Evolutionary conservation across 2,113 vertebrate genomes (phyloP), one percentile per base, ranked within the genome.

Genomic region (Synchiropus splendidus): DNA sequence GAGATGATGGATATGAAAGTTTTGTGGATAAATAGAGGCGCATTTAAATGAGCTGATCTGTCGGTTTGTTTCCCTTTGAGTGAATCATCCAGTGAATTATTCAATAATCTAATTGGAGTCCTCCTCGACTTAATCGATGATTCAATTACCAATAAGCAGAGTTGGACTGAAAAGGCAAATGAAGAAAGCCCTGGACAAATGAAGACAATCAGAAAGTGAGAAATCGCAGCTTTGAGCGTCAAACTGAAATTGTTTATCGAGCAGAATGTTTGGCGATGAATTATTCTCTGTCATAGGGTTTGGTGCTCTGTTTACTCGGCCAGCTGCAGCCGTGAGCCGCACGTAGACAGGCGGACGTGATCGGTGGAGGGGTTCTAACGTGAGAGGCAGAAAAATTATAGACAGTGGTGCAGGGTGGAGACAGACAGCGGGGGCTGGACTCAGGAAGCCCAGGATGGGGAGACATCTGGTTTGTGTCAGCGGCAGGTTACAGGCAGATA

Each of bases 391-490:
- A 37, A 53, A 67, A 58, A 45, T 42, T 45, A 54, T 3, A 30
- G 51, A 38, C 16, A 53, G 56, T 27, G 21, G 21, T 4, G 8
- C 21, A 48, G 11, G 39, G 44, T 54, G 48, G 46, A 43, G 58
- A 56, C 70, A 61, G 69, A 74, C 67, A n/a, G n/a, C n/a, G n/a
- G n/a, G 46, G 64, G 65, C 63, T 67, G 59, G 35, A 47, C 63
- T 55, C 62, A 59, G 45, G 46, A 50, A 49, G 47, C n/a, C n/a
- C n/a, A n/a, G 54, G 49, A 48, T 32, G 51, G 49, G 55, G 63
- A 57, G 52, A 72, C 72, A 77, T 81, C 72, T 81, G 78, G 72
- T 81, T 74, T 57, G 58, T 68, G 56, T 79, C 69, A 66, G 49
- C 13, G 41, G 54, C 61, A 67, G 66, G 74, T 74, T 76, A 57